Conservation (phyloP, 2,888 invertebrate species). For the Pristionchus fissidentatus region DNA sequence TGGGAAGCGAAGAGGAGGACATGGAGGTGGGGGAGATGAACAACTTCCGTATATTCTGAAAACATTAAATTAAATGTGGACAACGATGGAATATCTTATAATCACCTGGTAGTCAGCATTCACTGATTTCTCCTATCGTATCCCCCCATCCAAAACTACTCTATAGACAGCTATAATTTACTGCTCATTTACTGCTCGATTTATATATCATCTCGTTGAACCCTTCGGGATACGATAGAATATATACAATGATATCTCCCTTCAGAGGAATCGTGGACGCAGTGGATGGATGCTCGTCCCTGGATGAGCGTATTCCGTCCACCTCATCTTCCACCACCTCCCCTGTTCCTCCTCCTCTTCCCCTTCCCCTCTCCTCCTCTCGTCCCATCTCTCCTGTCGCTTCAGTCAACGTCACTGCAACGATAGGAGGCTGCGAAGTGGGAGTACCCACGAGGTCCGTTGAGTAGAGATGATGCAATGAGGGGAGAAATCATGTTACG, state of each 20-base stretch:
- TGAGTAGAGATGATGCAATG: not conserved
- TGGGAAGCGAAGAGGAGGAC: constrained; percentile 32
- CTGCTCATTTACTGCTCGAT: no score
- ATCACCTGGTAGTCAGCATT: no score
- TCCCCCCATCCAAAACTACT: no score
- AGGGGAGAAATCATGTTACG: no score
- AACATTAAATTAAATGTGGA: no score
- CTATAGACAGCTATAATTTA: no score
- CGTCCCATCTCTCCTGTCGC: not conserved
- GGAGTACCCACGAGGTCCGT: constrained; percentile 15
- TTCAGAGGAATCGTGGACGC: constrained; percentile 1
- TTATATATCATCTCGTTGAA: no score
- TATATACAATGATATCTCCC: no score
- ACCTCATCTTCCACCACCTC: not conserved
- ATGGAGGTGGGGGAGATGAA: not conserved
- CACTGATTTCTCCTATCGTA: no score
- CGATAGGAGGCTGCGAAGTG: constrained; percentile 6
- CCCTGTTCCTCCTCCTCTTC: not conserved
- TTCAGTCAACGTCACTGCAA: not conserved
- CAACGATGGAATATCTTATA: no score
- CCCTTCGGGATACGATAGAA: no score
- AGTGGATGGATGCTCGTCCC: not conserved
- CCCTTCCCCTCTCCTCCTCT: not conserved
- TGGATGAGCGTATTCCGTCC: not conserved
- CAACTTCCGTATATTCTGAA: no score